phyloP scores from a whole-genome alignment of 2,888 invertebrate genomes.

The Zonitis immaculata region DNA sequence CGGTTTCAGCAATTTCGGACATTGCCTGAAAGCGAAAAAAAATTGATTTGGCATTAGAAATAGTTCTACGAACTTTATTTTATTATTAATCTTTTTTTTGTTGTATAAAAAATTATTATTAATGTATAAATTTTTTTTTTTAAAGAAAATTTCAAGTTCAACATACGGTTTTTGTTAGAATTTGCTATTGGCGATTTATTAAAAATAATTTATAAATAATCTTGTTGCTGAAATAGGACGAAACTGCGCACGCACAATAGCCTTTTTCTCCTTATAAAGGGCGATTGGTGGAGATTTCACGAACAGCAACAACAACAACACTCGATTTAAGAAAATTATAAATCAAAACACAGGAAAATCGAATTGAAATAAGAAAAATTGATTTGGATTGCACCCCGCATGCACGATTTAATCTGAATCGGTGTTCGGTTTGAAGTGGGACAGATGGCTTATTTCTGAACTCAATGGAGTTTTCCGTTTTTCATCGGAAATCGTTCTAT shows the following conservation, averaged over 20 bases:
- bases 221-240: not conserved
- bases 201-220: conserved; percentile 4
- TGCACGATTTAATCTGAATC: too few species aligned
- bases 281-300: not conserved
- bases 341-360: too few species aligned
- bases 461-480: too few species aligned
- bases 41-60: not conserved
- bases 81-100: not conserved
- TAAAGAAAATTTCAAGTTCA: not conserved
- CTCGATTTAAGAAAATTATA: too few species aligned
- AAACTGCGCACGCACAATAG: conserved; percentile 4
- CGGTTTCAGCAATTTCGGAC: conserved; percentile 6
- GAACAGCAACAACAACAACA: not conserved
- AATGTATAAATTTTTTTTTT: not conserved
- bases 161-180: conserved; percentile 1
- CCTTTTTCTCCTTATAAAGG: not conserved
- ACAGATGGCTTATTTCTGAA: too few species aligned
- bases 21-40: conserved; percentile 1
- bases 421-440: too few species aligned
- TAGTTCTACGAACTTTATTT: not conserved
- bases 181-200: not conserved
- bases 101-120: too few species aligned
- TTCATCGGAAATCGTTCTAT: too few species aligned
- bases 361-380: too few species aligned
- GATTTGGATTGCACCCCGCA: too few species aligned